phyloP scores from a whole-genome alignment of 2,113 vertebrate genomes.

The Ctenomys sociabilis region DNA sequence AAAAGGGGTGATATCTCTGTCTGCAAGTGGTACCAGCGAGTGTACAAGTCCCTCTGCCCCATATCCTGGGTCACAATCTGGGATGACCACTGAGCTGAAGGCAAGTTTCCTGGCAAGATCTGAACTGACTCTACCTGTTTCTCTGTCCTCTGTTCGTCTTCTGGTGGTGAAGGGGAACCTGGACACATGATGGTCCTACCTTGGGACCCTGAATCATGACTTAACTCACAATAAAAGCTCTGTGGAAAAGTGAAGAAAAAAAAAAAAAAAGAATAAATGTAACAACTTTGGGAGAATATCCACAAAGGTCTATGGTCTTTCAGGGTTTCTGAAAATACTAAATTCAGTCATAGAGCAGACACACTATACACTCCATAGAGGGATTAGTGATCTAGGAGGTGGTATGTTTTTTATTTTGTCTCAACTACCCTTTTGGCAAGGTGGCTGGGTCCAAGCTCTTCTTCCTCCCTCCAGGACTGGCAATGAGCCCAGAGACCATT shows the following conservation, averaged over 20 bases:
- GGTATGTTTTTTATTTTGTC: not conserved
- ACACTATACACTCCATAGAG: not conserved
- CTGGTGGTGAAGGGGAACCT: slow-evolving; percentile 15
- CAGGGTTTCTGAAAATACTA: not conserved
- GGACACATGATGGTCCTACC: not conserved
- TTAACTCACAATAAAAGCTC: slow-evolving; percentile 73
- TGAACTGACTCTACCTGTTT: slow-evolving; percentile 73
- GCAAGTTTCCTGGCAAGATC: slow-evolving; percentile 91
- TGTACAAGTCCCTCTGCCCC: no score
- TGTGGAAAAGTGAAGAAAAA: slow-evolving; percentile 52
- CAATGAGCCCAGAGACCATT: not conserved
- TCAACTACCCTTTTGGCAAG: not conserved
- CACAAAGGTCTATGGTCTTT: not conserved
- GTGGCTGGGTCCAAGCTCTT: not conserved
- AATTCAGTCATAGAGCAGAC: not conserved
- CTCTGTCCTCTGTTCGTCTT: slow-evolving; percentile 34
- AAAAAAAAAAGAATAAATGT: not conserved
- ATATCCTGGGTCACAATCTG: slow-evolving; percentile 88
- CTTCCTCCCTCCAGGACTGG: not conserved
- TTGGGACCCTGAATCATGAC: slow-evolving; percentile 63
- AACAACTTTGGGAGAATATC: not conserved
- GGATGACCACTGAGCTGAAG: slow-evolving; percentile 89
- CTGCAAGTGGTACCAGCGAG: no score
- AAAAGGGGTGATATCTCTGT: no score
- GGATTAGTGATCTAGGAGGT: not conserved